phyloP scores from a whole-genome alignment of 2,888 invertebrate species.

The Synanthedon tipuliformis region DNA sequence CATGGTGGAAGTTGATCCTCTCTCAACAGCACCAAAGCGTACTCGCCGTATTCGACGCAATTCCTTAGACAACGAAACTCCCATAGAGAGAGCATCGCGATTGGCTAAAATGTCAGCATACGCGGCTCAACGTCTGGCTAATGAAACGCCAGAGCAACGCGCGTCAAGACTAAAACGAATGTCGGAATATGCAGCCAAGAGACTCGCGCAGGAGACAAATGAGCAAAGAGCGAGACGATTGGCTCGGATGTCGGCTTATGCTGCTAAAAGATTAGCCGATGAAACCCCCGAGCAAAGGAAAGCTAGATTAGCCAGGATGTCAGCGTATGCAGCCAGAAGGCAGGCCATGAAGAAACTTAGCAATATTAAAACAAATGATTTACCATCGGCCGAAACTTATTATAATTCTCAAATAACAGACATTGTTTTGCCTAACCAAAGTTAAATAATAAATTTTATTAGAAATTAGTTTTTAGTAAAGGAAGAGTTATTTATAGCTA shows the following conservation, averaged over 20 bases:
- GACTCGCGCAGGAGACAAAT: constrained; percentile 43
- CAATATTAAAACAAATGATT: constrained; percentile 1
- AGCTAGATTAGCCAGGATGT: constrained; percentile 47
- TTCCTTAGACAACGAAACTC: constrained; percentile 32
- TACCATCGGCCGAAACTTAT: not conserved
- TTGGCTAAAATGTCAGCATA: constrained; percentile 60
- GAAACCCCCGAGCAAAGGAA: constrained; percentile 52
- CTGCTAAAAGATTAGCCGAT: constrained; percentile 49
- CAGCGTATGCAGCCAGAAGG: constrained; percentile 53
- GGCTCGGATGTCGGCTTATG: constrained; percentile 58
- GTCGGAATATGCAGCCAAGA: constrained; percentile 57
- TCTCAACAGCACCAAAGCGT: constrained; percentile 12
- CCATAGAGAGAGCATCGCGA: constrained; percentile 40
- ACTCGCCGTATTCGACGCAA: constrained; percentile 21
- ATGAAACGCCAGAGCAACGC: constrained; percentile 51
- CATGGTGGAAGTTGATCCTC: constrained; percentile 28
- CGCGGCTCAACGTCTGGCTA: constrained; percentile 53
- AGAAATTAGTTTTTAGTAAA: constrained; percentile 1
- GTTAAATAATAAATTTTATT: constrained; percentile 11
- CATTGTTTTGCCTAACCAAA: constrained; percentile 21
- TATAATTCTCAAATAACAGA: constrained; percentile 5
- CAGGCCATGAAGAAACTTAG: constrained; percentile 38
- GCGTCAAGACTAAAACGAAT: constrained; percentile 46
- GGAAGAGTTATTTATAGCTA: not conserved
- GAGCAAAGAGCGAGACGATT: constrained; percentile 50